phyloP scores from a whole-genome alignment of 1,140 invertebrate species.

The Cyrtorhinus lividipennis region DNA sequence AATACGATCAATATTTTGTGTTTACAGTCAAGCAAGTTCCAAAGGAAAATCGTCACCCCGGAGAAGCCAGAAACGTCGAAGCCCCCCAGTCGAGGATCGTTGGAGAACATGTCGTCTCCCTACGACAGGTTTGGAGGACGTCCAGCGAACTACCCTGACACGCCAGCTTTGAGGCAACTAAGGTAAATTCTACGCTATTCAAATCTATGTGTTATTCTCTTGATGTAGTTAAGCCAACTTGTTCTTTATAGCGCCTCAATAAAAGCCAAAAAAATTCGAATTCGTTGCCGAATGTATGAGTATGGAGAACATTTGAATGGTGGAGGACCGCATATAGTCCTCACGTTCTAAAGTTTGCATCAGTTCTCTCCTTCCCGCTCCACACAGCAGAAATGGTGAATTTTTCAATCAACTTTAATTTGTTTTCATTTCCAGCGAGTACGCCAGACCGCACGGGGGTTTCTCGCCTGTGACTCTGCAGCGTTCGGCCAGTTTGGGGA shows the following conservation, averaged over 20 bases:
- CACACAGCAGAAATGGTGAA: too few relatives aligned
- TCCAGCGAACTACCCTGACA: conserved; percentile 58
- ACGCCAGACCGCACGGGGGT: conserved; percentile 74
- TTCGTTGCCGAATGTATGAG: too few relatives aligned
- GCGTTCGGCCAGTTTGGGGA: conserved; percentile 29
- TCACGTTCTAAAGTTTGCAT: too few relatives aligned
- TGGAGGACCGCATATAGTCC: too few relatives aligned
- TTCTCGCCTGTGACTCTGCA: conserved; percentile 54
- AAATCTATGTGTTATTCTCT: not conserved
- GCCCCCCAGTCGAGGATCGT: conserved; percentile 52
- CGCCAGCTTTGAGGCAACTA: conserved; percentile 77
- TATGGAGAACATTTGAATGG: too few relatives aligned
- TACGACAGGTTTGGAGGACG: conserved; percentile 60
- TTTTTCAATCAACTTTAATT: not conserved
- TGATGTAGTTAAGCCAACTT: too few relatives aligned
- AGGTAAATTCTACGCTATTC: conserved; percentile 31
- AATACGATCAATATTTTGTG: too few relatives aligned
- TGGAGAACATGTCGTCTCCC: conserved; percentile 57
- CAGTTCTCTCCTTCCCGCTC: too few relatives aligned
- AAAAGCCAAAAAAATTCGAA: too few relatives aligned
- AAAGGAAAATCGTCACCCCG: conserved; percentile 57
- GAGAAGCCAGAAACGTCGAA: conserved; percentile 58
- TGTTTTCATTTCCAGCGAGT: conserved; percentile 39
- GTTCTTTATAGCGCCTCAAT: too few relatives aligned
- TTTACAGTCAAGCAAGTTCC: conserved; percentile 22